These are phyloP conservation scores for Stegophylla sp. DNA, from an alignment of 2,888 invertebrate genomes.

Conservation along the genomic window DNA sequence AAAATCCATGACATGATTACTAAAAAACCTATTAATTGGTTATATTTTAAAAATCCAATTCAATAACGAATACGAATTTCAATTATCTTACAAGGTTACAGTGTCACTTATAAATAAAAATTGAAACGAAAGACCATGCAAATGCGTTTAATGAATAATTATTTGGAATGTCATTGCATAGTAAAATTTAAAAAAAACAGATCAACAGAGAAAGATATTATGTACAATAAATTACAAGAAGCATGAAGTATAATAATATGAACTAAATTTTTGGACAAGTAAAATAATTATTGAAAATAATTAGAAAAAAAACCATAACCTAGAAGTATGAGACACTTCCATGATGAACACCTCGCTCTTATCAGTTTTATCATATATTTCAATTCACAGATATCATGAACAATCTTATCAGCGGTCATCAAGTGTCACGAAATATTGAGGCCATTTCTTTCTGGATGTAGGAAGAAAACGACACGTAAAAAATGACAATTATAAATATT, in stretches of 20 bases:
- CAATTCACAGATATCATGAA: too few relatives aligned
- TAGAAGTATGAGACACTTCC: conserved; percentile 10
- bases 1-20: conserved; percentile 54
- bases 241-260: neutral
- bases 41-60: neutral
- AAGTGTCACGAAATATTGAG: too few relatives aligned
- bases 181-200: neutral
- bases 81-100: conserved; percentile 6
- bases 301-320: conserved; percentile 42
- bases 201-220: neutral
- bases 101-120: conserved; percentile 4
- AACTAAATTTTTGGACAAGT: neutral
- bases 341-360: neutral
- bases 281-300: conserved; percentile 8
- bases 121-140: neutral
- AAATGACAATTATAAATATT: too few relatives aligned
- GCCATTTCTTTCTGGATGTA: too few relatives aligned
- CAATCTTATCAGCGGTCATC: too few relatives aligned
- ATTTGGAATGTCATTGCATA: conserved; percentile 10
- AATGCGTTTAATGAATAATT: neutral
- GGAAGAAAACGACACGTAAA: too few relatives aligned
- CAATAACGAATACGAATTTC: neutral
- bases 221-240: neutral
- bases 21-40: conserved; percentile 6
- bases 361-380: too few relatives aligned